A percentile compares a stretch with the other conserved stretches of the same genome.
phyloP scores from a whole-genome alignment of 2,113 vertebrate genomes.

The Megaceryle maxima region DNA sequence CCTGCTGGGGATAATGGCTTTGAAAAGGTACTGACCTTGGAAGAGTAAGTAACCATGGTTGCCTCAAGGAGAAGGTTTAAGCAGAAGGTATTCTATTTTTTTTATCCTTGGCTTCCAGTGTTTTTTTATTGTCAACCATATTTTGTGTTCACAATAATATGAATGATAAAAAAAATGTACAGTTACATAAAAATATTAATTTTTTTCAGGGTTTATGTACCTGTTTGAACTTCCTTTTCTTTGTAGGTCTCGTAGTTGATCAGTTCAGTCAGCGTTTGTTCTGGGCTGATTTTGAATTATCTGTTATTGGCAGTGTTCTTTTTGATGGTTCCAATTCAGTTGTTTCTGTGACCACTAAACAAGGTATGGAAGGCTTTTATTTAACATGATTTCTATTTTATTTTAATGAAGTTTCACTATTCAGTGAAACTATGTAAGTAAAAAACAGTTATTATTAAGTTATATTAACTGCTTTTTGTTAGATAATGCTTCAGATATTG shows the following conservation, averaged over 20 bases:
- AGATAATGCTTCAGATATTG: not conserved
- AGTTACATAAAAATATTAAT: not conserved
- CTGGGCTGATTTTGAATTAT: constrained; percentile 96
- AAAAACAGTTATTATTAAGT: not conserved
- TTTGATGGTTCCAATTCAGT: constrained; percentile 90
- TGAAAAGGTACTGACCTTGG: not conserved
- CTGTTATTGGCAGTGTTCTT: constrained; percentile 90
- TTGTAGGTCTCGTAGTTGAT: constrained; percentile 91
- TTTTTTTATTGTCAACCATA: not conserved
- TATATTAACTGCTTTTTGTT: not conserved
- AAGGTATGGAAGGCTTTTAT: constrained; percentile 77
- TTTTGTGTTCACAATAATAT: not conserved
- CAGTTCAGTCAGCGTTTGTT: constrained; percentile 93
- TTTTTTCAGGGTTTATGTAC: not conserved
- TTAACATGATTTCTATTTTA: not conserved
- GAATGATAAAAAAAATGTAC: not conserved
- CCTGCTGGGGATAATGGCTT: not conserved
- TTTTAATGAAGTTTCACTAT: not conserved
- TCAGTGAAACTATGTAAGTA: not conserved
- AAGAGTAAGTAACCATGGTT: not conserved
- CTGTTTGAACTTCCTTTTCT: not conserved
- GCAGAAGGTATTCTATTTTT: not conserved
- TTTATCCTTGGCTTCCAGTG: not conserved
- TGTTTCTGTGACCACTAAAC: constrained; percentile 85
- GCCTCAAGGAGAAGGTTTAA: not conserved